Base-by-base conservation (phyloP, 1,140 invertebrate genomes). In the Chionoecetes opilio region DNA sequence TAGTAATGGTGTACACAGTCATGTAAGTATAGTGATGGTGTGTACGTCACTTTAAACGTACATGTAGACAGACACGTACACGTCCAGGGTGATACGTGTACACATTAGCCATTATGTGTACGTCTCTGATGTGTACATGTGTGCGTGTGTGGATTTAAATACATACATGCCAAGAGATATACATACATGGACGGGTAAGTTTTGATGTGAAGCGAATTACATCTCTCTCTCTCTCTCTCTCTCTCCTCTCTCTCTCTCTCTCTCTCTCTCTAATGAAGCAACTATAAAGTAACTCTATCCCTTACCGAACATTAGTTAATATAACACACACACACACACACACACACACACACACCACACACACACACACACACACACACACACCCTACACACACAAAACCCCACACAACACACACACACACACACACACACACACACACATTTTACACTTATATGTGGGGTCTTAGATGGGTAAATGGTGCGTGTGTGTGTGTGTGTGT, bases 351-450 rank as follows among this genome's bases (percentile, higher is more conserved):
- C 82, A 85, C 82, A 85, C 82, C 82, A 85, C 82, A 85, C 82
- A 85, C 82, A 85, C 82, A 85, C 82, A 85, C 82, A 85, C 82
- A 85, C 82, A 85, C 82, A 85, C 82, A 85, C 82, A 85, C 82
- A 21, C 14, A 85, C 82, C 17, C 82, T n/a, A 85, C 82, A 53
- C 46, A 46, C 41, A 46, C 41, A 46, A n/a, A n/a, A 85, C 82
- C n/a, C 17, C 82, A 85, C 82, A 85, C 82, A 85, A 85, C 82
- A 85, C 82, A 85, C 82, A 85, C 82, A 85, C 82, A 85, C 82
- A 21, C 14, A 85, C 82, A 85, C 82, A 85, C 82, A 53, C 46
- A 46, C 41, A 46, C 41, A 46, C 41, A 53, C 46, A 53, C 8
- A 53, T 11, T 14, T 17, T 53, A 53, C 21, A 9, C 46, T 53